Base-by-base conservation (phyloP, 2,797 vertebrate genomes). In the Nothura maculosa region DNA sequence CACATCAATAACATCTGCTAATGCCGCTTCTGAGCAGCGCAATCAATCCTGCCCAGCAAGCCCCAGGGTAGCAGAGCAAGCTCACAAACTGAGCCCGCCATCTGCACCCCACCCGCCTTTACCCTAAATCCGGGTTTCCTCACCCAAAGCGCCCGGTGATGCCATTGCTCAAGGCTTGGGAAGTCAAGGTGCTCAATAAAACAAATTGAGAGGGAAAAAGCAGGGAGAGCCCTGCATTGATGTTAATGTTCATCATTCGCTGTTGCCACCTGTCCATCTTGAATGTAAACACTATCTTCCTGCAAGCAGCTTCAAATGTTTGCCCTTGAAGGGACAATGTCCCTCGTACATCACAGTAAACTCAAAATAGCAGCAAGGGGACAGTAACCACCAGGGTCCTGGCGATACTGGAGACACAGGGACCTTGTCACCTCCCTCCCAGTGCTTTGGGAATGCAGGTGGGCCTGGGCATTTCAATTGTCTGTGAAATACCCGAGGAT, bases 1-100 rank as follows among this genome's bases (percentile, higher is more conserved):
- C 82, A 30, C 85, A 86, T 96, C 95, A 92, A 81, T 96, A 95
- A 90, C 92, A 94, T 91, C 96, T 94, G 95, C 92, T 97, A 90
- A 85, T 63, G 93, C 77, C 1, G 1, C 87, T 94, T 78, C 81
- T 4, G 73, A 93, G 88, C 14, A 1, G 13, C 45, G 72, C 52
- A 93, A 93, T 97, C 94, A 83, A 88, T 96, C 93, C 93, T 93
- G 74, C 83, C 91, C 94, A 73, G 93, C 94, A 95, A 72, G 90
- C 85, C 63, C n/a, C 0, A 0, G 74, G 63, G 89, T 36, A 36
- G 79, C 58, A 92, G 61, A 85, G 90, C 40, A 73, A 95, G 93
- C 75, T 47, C 82, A 70, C 84, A 94, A 70, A 57, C 89, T 28
- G 66, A 0, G 28, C 58, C 92, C 66, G 82, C 96, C 96, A 83